Percentiles rank a stretch among this genome's conserved stretches.
Evolutionary conservation across 2,888 invertebrate genomes (phyloP).

Genomic region (Desoria tigrina): DNA sequence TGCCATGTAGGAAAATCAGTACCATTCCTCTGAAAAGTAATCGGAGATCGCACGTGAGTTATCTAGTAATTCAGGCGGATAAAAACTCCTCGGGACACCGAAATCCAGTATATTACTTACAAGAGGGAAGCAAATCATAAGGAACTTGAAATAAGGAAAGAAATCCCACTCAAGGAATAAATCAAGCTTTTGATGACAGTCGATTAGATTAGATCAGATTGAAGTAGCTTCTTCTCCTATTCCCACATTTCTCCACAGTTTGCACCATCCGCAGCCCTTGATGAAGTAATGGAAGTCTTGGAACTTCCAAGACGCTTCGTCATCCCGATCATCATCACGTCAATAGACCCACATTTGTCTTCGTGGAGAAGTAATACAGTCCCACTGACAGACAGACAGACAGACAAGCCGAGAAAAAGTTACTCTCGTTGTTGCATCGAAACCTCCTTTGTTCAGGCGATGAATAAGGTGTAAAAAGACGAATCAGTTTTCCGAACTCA

Average conservation of each 20-base stretch:
- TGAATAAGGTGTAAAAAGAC: too few species aligned
- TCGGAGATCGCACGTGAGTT: slow-evolving; percentile 13
- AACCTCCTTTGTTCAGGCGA: too few species aligned
- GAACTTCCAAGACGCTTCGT: slow-evolving; percentile 17
- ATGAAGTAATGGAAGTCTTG: neutral
- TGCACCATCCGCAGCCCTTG: neutral
- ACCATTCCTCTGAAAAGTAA: slow-evolving; percentile 11
- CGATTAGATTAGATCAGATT: slow-evolving; percentile 22
- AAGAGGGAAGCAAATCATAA: neutral
- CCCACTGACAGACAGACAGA: neutral
- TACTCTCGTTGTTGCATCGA: too few species aligned
- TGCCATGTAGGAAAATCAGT: slow-evolving; percentile 12
- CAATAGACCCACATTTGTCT: slow-evolving; percentile 18
- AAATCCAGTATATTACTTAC: slow-evolving; percentile 3
- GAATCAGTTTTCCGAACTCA: too few species aligned
- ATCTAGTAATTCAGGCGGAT: slow-evolving; percentile 5
- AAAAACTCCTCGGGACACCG: neutral
- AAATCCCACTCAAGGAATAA: slow-evolving; percentile 14
- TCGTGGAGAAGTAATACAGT: slow-evolving; percentile 13
- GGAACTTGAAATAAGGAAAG: neutral
- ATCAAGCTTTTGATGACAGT: slow-evolving; percentile 21
- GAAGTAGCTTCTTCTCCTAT: slow-evolving; percentile 10
- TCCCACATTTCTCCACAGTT: slow-evolving; percentile 1
- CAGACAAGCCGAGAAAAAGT: too few species aligned
- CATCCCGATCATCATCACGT: slow-evolving; percentile 16